Base-by-base conservation (phyloP, 53 echinoderm and acorn worm genomes). In the Pentamera pediparva region DNA sequence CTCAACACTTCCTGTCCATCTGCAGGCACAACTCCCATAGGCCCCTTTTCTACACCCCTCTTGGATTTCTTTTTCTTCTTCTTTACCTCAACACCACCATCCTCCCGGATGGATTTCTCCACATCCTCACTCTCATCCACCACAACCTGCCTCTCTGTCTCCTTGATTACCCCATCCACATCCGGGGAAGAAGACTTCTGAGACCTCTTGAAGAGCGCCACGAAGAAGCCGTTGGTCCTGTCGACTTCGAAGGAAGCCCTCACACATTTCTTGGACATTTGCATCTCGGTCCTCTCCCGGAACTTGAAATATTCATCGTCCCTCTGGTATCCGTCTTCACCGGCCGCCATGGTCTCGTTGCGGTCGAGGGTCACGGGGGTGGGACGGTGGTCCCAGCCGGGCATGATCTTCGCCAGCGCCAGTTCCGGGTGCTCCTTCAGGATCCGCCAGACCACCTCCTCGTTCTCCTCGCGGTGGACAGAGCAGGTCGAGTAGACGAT, bases 401-500 rank as follows among this genome's bases (percentile, higher is more conserved):
- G 83, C 27, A 87, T 61, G n/a, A 77, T 74, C 20, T 50, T 69
- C 35, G 79, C 74, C 67, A 95, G 56, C 58, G 64, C 74, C 76
- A 91, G 80, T 30, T 74, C 81, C 13, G 76, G 48, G 39, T 76
- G 39, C 26, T 75, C 35, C 36, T 74, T 49, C 45, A 95, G 69
- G 11, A 64, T 90, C 49, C 80, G 63, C 56, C 27, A 35, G 15
- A 95, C 88, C 18, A 95, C 96, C 3, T 85, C 75, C 75, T 91
- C 96, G 36, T 95, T 95, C 67, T 95, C 96, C 56, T 79, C 78
- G 19, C 58, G 39, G 61, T 88, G 75, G 13, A 85, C 40, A 0
- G 96, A 95, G 76, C 96, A 95, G 12, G 96, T 95, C 17, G 96
- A 95, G 59, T 95, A 95, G 40, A 91, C 87, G 29, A 95, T 78